Base-by-base conservation (phyloP, 2,113 vertebrate genomes). In the Labeo rohita region DNA sequence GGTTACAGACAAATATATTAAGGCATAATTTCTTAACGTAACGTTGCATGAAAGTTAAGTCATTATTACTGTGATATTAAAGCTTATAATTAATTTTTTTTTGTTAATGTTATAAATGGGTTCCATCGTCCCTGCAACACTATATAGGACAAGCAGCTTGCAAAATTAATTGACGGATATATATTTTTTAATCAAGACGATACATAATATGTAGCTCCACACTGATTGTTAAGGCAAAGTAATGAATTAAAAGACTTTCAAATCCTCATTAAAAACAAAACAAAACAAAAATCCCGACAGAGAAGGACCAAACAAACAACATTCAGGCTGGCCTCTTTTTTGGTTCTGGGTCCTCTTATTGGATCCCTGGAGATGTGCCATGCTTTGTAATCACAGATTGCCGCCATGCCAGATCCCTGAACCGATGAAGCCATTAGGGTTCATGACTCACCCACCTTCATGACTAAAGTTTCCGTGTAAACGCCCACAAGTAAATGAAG, bases 381-480 rank as follows among this genome's bases (percentile, higher is more conserved):
- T 68, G 56, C 84, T 87, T 70, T 87, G 61, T 87, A 80, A 87
- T 86, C 86, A 86, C 66, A 80, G 81, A 76, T 75, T 83, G 84
- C 85, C 2, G 43, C 83, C 59, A 81, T 81, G 76, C 86, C 85
- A 89, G 88, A 85, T 54, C 68, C 65, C 72, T 76, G 68, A 77
- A 83, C 75, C 76, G 83, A 81, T 82, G 85, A 80, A 87, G 70
- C 34, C 66, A 86, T 88, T 87, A 87, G 79, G 54, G 61, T 49
- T 85, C 61, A 85, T 88, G 87, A 90, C 78, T 87, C 87, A 83
- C 79, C 79, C 28, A 79, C 76, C 76, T 91, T 87, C 84, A 23
- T 91, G 92, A 92, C 89, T 92, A 86, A 77, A 90, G 89, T 89
- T 92, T 91, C 80, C 84, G 3, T 92, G 92, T 92, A 83, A 80